Base-by-base conservation (phyloP, 2,888 invertebrate genomes). In the Clusia tigrina region DNA sequence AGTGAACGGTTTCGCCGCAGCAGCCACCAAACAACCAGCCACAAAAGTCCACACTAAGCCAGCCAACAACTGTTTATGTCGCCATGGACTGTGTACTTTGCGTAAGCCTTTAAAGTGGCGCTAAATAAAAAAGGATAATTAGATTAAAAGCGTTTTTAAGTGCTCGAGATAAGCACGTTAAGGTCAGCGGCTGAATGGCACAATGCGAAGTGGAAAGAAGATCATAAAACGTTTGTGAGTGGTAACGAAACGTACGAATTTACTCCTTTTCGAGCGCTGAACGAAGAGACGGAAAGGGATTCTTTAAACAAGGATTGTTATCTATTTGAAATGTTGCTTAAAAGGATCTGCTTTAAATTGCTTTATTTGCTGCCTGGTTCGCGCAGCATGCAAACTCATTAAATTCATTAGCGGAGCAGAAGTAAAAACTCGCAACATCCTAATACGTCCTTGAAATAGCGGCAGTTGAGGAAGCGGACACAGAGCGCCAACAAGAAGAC, bases 81-180 rank as follows among this genome's bases (percentile, higher is more conserved):
- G 12, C 38, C 24, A 10, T 5, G 37, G 18, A 9, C 18, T n/a
- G 17, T 15, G n/a, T 42, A 5, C 32, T 32, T 32, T 32, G 42
- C 42, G 37, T 57, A 57, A 57, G 46, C 57, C 57, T 48, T 57
- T 58, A 46, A 58, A 46, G 18, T 42, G 54, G 2, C 55, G 32
- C 32, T 55, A 60, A 60, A 37, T 15, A 60, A 37, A 53, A 60
- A 42, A 20, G 20, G 15, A 54, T 58, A 63, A 63, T 63, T 63
- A 63, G 59, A 26, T 59, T 63, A 59, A 59, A 59, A 58, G 55
- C 59, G 20, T 48, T 42, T 38, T 51, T 46, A 48, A 48, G 57
- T 48, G 57, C 24, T 6, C 18, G 26, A 54, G 54, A 25, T 51
- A 42, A 25, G 38, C n/a, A n/a, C n/a, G n/a, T n/a, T n/a, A n/a